Conservation (phyloP, 1,140 invertebrate species). For the Macrocentrus cingulum region DNA sequence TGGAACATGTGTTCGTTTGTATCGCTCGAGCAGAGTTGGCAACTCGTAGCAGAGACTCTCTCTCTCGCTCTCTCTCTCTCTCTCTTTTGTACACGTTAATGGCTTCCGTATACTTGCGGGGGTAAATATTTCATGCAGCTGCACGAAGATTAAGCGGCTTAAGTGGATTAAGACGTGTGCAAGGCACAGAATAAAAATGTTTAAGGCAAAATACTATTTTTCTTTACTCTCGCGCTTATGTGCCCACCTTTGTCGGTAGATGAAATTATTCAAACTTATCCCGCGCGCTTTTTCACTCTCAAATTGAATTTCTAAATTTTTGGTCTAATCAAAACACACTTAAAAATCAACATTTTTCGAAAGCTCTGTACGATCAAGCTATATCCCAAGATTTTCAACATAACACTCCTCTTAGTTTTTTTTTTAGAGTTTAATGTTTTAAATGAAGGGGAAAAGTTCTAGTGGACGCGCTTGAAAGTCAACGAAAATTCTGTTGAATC, state of each 20-base stretch:
- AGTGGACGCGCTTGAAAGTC: not conserved
- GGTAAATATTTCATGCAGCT: constrained; percentile 59
- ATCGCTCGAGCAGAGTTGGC: constrained; percentile 18
- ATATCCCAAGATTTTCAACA: no score
- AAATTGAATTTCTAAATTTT: no score
- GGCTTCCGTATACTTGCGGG: constrained; percentile 28
- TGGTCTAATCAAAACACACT: no score
- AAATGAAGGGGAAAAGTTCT: not conserved
- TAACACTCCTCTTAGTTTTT: no score
- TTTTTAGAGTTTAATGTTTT: no score
- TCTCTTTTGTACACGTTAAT: constrained; percentile 9
- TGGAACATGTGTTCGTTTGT: constrained; percentile 53
- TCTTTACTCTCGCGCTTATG: no score
- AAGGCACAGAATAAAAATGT: not conserved
- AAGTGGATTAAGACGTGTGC: constrained; percentile 48
- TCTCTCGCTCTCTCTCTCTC: constrained; percentile 19
- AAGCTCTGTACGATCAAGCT: no score
- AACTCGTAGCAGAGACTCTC: constrained; percentile 44
- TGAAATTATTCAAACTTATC: no score
- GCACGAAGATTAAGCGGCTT: constrained; percentile 54
- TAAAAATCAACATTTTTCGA: no score
- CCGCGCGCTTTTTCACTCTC: no score
- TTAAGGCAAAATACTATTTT: not conserved
- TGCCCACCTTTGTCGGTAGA: no score
- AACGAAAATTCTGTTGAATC: no score